Base-by-base conservation (phyloP, 2,797 vertebrate species). In the Diplodus sargus region DNA sequence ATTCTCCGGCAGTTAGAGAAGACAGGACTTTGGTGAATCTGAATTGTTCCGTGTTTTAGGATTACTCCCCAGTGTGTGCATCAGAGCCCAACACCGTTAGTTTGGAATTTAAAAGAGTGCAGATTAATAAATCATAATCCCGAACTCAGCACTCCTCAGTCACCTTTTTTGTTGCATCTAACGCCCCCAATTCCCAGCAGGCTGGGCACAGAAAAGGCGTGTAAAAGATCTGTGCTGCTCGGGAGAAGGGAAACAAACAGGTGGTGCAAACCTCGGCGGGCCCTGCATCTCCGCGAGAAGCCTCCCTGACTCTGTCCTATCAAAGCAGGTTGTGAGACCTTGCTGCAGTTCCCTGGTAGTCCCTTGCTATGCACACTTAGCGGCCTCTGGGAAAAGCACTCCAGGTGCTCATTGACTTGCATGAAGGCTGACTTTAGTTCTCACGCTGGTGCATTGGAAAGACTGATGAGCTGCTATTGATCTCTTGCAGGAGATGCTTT, bases 101-200 rank as follows among this genome's bases (percentile, higher is more conserved):
- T 89, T 91, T 89, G 49, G 75, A 93, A 93, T 90, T 91, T 89
- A 91, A 91, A 95, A 89, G 91, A 95, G 92, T 80, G 90, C 82
- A 89, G 93, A 95, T 96, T 96, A 96, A 97, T 97, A 97, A 97
- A 97, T 97, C 96, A 97, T 94, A 93, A 95, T 95, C 94, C 92
- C 89, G 89, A 96, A 96, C 94, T 83, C 86, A 82, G 93, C 92
- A 95, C 93, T 94, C 93, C 87, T 95, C 92, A 82, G 91, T 95
- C 95, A 95, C 93, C 94, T 96, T 94, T 94, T 94, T 93, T 94
- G 92, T 95, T 96, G 93, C 94, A 94, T 92, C 94, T 91, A 90
- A 93, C 91, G 86, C 92, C 93, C 39, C 78, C 72, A 63, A 90
- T 89, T 93, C 95, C 94, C 88, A 0, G 48, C 85, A 85, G 90